A percentile compares a stretch with the other conserved stretches of the same genome.
These are phyloP conservation scores for Gadopsis bispinosus DNA, from an alignment of 2,797 vertebrate species.

Conservation along the genomic window DNA sequence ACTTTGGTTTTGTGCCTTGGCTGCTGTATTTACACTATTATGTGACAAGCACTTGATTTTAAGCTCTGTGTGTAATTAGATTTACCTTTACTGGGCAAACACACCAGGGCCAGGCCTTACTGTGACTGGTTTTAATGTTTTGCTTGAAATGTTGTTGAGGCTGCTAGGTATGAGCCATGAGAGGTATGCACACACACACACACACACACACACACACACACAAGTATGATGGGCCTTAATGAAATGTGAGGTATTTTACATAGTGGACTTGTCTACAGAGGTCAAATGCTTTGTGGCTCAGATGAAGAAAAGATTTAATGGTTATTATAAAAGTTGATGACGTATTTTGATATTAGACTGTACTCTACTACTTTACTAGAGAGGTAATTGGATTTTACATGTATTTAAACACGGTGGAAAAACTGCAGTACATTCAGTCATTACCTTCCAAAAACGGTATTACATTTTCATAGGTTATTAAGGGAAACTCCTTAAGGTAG, in stretches of 20 bases:
- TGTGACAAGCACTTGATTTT: slow-evolving; percentile 37
- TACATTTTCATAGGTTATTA: slow-evolving; percentile 2
- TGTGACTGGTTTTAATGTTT: slow-evolving; percentile 34
- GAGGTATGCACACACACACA: slow-evolving; percentile 4
- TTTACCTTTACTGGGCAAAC: slow-evolving; percentile 31
- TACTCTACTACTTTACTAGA: background rate
- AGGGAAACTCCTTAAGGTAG: background rate
- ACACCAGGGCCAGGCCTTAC: slow-evolving; percentile 17
- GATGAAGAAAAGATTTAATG: slow-evolving; percentile 10
- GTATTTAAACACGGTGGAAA: slow-evolving; percentile 19
- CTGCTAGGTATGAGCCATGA: slow-evolving; percentile 21
- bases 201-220: too few relatives aligned
- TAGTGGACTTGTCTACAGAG: background rate
- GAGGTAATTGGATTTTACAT: background rate
- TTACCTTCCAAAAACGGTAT: slow-evolving; percentile 9
- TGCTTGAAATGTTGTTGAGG: slow-evolving; percentile 21
- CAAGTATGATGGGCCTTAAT: slow-evolving; percentile 9
- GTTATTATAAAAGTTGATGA: slow-evolving; percentile 5
- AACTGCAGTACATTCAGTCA: background rate
- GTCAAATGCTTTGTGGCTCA: slow-evolving; percentile 33
- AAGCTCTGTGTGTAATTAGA: slow-evolving; percentile 20
- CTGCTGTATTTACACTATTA: slow-evolving; percentile 60
- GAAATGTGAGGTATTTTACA: slow-evolving; percentile 25
- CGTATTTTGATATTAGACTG: slow-evolving; percentile 34
- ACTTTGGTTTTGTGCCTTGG: slow-evolving; percentile 70